Base-by-base conservation (phyloP, 2,113 vertebrate species). In the Lanius ludovicianus region DNA sequence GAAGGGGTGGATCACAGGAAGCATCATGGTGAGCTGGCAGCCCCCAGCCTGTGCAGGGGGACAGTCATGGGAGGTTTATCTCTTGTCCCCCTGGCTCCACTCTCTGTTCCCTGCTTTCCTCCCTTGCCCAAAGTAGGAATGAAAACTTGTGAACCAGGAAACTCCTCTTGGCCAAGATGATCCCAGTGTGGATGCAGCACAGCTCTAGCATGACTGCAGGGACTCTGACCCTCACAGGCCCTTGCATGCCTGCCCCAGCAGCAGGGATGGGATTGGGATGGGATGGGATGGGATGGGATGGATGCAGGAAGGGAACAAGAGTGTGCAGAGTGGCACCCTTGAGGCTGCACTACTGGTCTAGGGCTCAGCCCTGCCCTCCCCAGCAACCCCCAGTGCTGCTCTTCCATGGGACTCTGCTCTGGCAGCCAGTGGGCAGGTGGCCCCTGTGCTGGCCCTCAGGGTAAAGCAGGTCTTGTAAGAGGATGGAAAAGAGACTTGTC, bases 301-400 rank as follows among this genome's bases (percentile, higher is more conserved):
- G 73, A 12, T 64, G 19, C 33, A 87, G 56, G 30, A 91, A 10
- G 27, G 56, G 44, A 62, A 25, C 24, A 35, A 20, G 60, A 55
- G 16, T 0, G 0, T 81, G 35, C 35, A 70, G 64, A 27, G 44
- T 68, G 57, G 21, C 37, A 53, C 27, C 27, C 19, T 24, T 27
- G 41, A 73, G 70, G 28, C 77, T 37, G 11, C 2, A 2, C 25
- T 80, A 17, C 25, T 0, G 0, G 13, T 18, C 55, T 69, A 16
- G n/a, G 50, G 10, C 55, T 88, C 49, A 57, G 1, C 33, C 21
- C 49, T 91, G 69, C 35, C 27, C 13, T 37, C 33, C 15, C 41
- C 55, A 65, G 59, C 39, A 25, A 7, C 12, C 50, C 10, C 6
- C 19, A 60, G 57, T 1, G 1, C 63, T 73, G 35, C 87, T 27